These are phyloP conservation scores for Pollimyrus isidori DNA, from an alignment of 2,113 vertebrate genomes.

Conservation along the genomic window DNA sequence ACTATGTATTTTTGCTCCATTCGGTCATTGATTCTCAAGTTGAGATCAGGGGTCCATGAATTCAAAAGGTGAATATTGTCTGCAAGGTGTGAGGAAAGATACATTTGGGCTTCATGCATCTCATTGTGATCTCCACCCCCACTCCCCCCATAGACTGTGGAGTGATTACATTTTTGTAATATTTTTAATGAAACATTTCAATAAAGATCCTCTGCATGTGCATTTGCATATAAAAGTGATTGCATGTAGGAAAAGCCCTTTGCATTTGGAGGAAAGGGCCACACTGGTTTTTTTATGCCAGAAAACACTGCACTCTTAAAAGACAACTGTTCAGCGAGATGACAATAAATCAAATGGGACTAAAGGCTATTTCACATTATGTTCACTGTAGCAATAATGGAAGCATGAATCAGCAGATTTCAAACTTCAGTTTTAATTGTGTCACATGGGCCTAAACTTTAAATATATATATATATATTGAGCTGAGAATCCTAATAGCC, in stretches of 20 bases:
- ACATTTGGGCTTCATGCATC: neutral
- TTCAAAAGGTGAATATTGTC: neutral
- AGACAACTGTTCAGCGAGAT: neutral
- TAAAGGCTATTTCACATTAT: slow-evolving; percentile 26
- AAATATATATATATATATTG: too few relatives aligned
- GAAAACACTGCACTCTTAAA: neutral
- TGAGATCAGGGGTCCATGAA: neutral
- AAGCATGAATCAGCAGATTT: slow-evolving; percentile 34
- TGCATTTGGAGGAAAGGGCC: neutral
- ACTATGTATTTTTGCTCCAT: neutral
- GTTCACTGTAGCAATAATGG: slow-evolving; percentile 27
- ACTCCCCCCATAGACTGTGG: neutral
- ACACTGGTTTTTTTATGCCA: slow-evolving; percentile 16
- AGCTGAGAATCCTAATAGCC: slow-evolving; percentile 8
- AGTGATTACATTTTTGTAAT: slow-evolving; percentile 21
- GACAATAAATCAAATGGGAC: slow-evolving; percentile 31
- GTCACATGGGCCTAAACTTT: neutral
- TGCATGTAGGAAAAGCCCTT: neutral
- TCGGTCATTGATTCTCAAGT: neutral
- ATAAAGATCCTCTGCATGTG: neutral
- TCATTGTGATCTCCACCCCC: neutral
- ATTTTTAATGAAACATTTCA: slow-evolving; percentile 23
- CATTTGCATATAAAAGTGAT: slow-evolving; percentile 32
- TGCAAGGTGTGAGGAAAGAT: neutral
- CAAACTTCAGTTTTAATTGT: neutral